Conservation (phyloP, 2,888 invertebrate species). For the Ormyrus thymus region DNA sequence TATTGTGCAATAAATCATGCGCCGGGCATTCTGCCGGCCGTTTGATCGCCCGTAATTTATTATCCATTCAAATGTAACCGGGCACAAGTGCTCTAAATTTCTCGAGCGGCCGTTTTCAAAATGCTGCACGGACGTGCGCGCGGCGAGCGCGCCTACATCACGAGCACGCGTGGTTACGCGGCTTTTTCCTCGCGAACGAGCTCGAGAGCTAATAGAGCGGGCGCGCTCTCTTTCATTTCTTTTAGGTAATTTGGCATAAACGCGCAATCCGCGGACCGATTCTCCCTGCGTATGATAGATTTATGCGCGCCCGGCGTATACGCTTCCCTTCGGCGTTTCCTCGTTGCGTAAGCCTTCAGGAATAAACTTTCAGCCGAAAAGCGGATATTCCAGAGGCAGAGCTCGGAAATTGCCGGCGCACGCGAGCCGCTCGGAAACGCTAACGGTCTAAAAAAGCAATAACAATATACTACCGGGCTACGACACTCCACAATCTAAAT, state of each 20-base stretch:
- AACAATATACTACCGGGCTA: constrained; percentile 2
- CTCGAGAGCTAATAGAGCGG: not conserved
- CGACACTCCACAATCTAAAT: constrained; percentile 42
- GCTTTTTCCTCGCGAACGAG: no score
- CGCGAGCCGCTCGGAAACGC: constrained; percentile 18
- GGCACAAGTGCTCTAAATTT: constrained; percentile 31
- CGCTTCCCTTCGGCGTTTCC: no score
- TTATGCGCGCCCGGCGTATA: no score
- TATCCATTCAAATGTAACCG: constrained; percentile 26
- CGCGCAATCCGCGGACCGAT: no score
- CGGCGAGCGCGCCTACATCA: not conserved
- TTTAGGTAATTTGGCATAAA: no score
- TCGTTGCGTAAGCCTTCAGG: no score
- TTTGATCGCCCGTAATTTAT: constrained; percentile 50
- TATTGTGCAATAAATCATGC: constrained; percentile 50
- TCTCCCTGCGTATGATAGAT: no score
- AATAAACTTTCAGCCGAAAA: no score
- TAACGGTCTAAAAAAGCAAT: constrained; percentile 6
- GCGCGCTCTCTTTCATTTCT: not conserved
- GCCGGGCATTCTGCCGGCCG: not conserved
- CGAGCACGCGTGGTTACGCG: not conserved
- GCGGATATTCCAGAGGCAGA: no score
- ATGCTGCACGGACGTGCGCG: constrained; percentile 9
- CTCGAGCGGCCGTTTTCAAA: constrained; percentile 33
- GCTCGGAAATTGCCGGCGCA: not conserved